Evolutionary conservation across 2,113 vertebrate species (phyloP).

Genomic region (Heteronetta atricapilla): DNA sequence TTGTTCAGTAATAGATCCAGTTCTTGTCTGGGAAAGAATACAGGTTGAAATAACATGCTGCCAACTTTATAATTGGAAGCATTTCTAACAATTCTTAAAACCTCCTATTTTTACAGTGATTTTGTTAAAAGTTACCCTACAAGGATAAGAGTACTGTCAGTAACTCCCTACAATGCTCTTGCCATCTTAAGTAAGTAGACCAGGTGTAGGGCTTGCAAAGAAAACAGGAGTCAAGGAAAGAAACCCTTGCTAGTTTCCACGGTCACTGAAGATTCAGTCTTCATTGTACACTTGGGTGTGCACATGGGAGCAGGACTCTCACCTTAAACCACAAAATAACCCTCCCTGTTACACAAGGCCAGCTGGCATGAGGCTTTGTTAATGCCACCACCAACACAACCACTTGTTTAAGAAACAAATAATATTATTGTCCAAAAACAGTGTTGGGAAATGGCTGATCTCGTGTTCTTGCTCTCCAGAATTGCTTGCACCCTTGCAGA

Average conservation of each 20-base stretch:
- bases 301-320: not conserved
- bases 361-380: not conserved
- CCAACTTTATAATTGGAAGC: too few species aligned
- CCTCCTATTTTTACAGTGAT: accelerated
- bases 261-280: not conserved
- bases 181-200: not conserved
- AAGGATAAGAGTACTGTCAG: accelerated
- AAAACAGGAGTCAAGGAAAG: accelerated
- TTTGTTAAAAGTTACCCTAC: not conserved
- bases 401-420: not conserved
- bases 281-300: not conserved
- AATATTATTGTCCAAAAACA: not conserved
- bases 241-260: accelerated
- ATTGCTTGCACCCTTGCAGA: not conserved
- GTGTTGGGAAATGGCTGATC: not conserved
- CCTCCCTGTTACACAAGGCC: not conserved
- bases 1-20: not conserved
- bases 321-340: not conserved
- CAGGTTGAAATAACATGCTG: not conserved
- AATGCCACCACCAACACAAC: not conserved
- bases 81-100: accelerated
- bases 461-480: not conserved
- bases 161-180: not conserved
- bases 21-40: not conserved
- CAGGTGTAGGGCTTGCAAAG: not conserved